Base-by-base conservation (phyloP, 2,113 vertebrate genomes). In the Pollachius pollachius region DNA sequence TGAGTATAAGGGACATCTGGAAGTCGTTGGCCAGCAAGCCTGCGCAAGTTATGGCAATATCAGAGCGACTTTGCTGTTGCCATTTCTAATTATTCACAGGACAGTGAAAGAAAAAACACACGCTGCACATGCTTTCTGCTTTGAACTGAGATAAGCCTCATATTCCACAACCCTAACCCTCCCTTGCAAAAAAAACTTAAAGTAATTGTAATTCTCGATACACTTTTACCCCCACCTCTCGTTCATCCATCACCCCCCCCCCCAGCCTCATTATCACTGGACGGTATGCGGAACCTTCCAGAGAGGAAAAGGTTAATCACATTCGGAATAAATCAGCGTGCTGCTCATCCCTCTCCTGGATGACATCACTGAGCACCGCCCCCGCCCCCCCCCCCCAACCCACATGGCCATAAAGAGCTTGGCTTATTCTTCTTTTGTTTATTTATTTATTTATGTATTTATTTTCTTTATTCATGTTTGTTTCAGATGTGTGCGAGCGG, bases 11-110 rank as follows among this genome's bases (percentile, higher is more conserved):
- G 65, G 81, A 88, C 91, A 92, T 92, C 91, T 92, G 91, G 90
- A 91, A 91, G 72, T 83, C 85, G 90, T 92, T 75, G 60, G 62
- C 75, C 64, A 74, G n/a, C 30, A 75, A 74, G 81, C 82, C 64
- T 80, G 76, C 80, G 85, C 52, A 52, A 85, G 85, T 87, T 90
- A 89, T 89, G 85, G 85, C 88, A 87, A 82, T 89, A 90, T 90
- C 88, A 83, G 79, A 79, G 85, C 59, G 80, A 85, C 82, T 90
- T 89, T 86, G 89, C 89, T 89, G 27, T 86, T 87, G 86, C 82
- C 84, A 89, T 92, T 90, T 78, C 79, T 91, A 89, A 92, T 92
- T 90, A 92, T 84, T 91, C 81, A 85, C 90, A 92, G 90, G 87
- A 88, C 87, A 86, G 83, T 85, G 69, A 41, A 65, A 80, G 84